Evolutionary conservation across 2,797 vertebrate species (phyloP).

Genomic region (Holocentrus rufus): DNA sequence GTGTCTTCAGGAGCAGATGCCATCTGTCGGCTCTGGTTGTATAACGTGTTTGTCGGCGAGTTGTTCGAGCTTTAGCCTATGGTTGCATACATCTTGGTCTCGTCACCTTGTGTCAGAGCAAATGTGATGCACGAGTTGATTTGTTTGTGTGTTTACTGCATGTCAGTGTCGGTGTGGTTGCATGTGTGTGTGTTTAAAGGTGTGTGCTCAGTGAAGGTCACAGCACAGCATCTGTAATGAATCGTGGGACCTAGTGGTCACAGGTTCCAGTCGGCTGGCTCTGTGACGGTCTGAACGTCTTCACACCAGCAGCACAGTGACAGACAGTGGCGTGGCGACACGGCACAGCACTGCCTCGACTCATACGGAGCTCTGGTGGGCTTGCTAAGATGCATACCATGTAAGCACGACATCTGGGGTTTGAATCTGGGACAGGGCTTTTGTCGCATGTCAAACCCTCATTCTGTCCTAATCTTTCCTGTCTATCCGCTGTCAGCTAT

Average conservation of each 20-base stretch:
- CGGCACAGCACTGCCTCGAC: constrained; percentile 27
- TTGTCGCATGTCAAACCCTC: too few relatives aligned
- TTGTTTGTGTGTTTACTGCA: constrained; percentile 16
- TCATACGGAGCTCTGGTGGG: constrained; percentile 24
- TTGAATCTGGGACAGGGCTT: too few relatives aligned
- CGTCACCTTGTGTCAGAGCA: constrained; percentile 29
- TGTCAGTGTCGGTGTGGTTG: not conserved
- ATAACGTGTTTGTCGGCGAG: constrained; percentile 6
- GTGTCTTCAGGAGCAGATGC: constrained; percentile 33
- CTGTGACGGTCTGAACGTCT: constrained; percentile 39
- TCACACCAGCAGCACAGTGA: constrained; percentile 31
- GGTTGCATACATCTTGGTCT: constrained; percentile 17
- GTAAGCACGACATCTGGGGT: too few relatives aligned
- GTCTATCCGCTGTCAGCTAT: too few relatives aligned
- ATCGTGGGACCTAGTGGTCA: constrained; percentile 38
- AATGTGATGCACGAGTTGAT: not conserved
- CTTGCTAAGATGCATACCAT: too few relatives aligned
- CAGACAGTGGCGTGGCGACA: constrained; percentile 37
- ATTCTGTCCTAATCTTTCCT: too few relatives aligned
- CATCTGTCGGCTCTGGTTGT: not conserved
- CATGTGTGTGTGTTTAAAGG: constrained; percentile 8
- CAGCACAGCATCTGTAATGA: constrained; percentile 45
- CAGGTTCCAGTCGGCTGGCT: constrained; percentile 27
- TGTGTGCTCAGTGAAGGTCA: constrained; percentile 38
- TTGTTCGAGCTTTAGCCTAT: constrained; percentile 38